Evolutionary conservation across 2,888 invertebrate genomes (phyloP).

Genomic region (Perdita meconis): DNA sequence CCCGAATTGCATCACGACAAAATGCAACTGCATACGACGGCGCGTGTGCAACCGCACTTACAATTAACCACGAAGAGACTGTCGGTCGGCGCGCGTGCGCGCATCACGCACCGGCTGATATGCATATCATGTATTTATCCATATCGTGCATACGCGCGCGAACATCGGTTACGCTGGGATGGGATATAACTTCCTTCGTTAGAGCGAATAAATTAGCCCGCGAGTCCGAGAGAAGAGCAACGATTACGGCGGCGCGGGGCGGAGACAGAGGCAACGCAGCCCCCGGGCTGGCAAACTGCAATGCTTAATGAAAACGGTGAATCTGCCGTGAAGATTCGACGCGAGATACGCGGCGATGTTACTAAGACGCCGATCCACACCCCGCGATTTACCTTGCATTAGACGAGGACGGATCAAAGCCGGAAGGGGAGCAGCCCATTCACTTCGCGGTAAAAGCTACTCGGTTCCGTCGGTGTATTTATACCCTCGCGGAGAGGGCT

Average conservation of each 20-base stretch:
- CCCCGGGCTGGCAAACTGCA: neutral
- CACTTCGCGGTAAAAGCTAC: constrained; percentile 51
- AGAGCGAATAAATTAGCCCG: constrained; percentile 30
- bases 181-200: constrained; percentile 57
- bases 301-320: constrained; percentile 55
- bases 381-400: constrained; percentile 31
- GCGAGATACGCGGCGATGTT: constrained; percentile 33
- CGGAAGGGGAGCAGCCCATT: constrained; percentile 47
- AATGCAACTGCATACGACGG: constrained; percentile 53
- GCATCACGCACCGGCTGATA: constrained; percentile 55
- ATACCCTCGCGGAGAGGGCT: constrained; percentile 30
- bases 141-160: constrained; percentile 27
- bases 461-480: constrained; percentile 48
- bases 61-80: constrained; percentile 34
- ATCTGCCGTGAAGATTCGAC: constrained; percentile 50
- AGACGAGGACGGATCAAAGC: constrained; percentile 36
- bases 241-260: constrained; percentile 26
- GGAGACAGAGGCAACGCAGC: constrained; percentile 5
- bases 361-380: constrained; percentile 3
- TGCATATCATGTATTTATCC: constrained; percentile 46
- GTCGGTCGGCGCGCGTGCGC: constrained; percentile 24
- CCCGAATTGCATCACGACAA: constrained; percentile 61
- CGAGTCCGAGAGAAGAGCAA: constrained; percentile 13
- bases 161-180: constrained; percentile 59
- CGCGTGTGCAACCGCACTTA: constrained; percentile 50